Evolutionary conservation across 2,888 invertebrate species (phyloP).

Genomic region (Nymphalis polychloros): DNA sequence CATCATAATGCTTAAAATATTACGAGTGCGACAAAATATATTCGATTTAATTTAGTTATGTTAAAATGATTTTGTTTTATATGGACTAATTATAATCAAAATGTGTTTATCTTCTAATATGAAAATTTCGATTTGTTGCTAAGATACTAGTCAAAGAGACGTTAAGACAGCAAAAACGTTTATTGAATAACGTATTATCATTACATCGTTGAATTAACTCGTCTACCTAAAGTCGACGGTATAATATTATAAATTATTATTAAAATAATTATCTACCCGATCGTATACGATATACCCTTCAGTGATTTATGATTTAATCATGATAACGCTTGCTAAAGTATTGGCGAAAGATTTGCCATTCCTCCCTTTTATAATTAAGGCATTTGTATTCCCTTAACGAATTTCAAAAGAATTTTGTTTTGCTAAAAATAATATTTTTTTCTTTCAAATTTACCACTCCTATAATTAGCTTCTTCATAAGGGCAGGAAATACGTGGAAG

Average conservation of each 20-base stretch:
- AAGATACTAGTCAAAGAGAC: too few species aligned
- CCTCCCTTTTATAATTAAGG: conserved; percentile 26
- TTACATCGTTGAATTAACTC: too few species aligned
- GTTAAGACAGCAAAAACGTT: too few species aligned
- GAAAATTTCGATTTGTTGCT: too few species aligned
- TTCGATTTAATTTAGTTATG: too few species aligned
- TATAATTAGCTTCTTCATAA: conserved; percentile 46
- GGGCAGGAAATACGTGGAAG: conserved; percentile 42
- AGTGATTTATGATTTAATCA: conserved; percentile 18
- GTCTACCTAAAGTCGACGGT: too few species aligned
- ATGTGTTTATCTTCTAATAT: too few species aligned
- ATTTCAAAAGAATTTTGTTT: conserved; percentile 21
- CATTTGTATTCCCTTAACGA: conserved; percentile 24
- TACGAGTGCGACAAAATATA: too few species aligned
- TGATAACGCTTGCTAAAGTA: conserved; percentile 16
- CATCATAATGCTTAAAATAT: too few species aligned
- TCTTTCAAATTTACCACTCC: conserved; percentile 53
- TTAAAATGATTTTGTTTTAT: too few species aligned
- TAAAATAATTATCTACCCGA: not conserved
- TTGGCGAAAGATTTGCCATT: conserved; percentile 11
- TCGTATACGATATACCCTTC: conserved; percentile 8
- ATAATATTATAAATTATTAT: not conserved
- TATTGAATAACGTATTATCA: too few species aligned
- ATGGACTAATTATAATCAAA: too few species aligned
- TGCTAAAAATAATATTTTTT: conserved; percentile 42